Evolutionary conservation across 2,888 invertebrate genomes (phyloP).

Genomic region (Limnephilus auricula): DNA sequence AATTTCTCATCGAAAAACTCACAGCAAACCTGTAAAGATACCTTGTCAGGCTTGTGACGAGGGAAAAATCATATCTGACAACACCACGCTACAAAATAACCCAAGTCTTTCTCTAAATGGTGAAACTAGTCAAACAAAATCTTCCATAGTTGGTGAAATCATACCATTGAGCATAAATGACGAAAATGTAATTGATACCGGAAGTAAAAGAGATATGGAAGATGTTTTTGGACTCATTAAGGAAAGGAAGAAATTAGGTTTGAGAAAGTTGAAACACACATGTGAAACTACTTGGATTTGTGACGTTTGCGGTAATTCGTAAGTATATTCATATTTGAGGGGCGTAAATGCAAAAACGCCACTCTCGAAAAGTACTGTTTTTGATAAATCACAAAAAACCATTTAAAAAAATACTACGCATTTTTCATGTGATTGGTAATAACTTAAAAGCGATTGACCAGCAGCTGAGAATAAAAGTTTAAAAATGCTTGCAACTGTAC

Average conservation of each 20-base stretch:
- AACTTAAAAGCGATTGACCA: too few species aligned
- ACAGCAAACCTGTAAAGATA: not conserved
- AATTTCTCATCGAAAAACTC: constrained; percentile 49
- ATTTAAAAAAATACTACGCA: too few species aligned
- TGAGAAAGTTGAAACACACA: constrained; percentile 47
- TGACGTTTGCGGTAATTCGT: constrained; percentile 50
- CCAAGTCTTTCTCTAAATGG: not conserved
- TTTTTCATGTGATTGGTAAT: too few species aligned
- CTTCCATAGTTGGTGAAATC: not conserved
- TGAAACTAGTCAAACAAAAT: not conserved
- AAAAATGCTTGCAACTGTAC: too few species aligned
- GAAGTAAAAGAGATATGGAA: not conserved
- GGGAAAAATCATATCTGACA: not conserved
- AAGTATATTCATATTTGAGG: too few species aligned
- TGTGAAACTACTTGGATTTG: constrained; percentile 57
- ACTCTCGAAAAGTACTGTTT: too few species aligned
- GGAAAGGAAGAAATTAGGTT: not conserved
- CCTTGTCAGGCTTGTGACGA: not conserved
- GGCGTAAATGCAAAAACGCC: too few species aligned
- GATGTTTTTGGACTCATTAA: not conserved
- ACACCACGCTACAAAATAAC: not conserved
- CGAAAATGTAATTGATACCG: not conserved
- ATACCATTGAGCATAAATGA: not conserved
- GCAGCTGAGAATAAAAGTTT: too few species aligned
- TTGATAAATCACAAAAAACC: too few species aligned